Conservation (phyloP, 2,797 vertebrate genomes). For the Chloroceryle amazona region DNA sequence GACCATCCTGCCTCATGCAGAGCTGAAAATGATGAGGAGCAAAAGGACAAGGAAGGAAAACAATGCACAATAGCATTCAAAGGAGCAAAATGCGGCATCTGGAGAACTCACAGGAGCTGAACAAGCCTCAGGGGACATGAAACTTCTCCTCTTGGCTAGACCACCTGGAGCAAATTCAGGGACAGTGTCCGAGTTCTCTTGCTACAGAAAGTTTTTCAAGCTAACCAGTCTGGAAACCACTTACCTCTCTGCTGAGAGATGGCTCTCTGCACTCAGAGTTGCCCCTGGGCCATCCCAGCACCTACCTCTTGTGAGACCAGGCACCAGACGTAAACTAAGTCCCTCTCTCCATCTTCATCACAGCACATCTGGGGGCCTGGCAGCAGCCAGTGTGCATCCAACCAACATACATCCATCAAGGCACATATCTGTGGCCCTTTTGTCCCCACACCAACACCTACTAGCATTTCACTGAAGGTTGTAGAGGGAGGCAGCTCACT, state of each 20-base stretch:
- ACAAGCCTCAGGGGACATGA: neutral
- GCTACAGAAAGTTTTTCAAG: neutral
- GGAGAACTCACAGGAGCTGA: neutral
- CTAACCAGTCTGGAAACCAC: neutral
- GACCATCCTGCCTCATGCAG: no score
- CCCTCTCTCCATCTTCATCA: neutral
- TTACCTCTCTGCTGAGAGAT: neutral
- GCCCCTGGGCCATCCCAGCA: neutral
- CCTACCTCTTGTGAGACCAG: rapidly evolving
- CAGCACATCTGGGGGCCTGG: rapidly evolving
- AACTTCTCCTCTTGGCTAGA: neutral
- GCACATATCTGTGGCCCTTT: neutral
- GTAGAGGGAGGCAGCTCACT: neutral
- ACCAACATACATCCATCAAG: rapidly evolving
- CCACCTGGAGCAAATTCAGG: neutral
- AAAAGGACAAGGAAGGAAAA: neutral
- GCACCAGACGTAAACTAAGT: neutral
- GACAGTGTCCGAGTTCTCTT: neutral
- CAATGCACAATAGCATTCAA: neutral
- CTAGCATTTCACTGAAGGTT: neutral
- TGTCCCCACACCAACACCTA: neutral
- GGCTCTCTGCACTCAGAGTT: rapidly evolving
- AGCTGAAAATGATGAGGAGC: neutral
- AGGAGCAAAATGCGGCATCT: rapidly evolving
- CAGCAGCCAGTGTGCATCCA: neutral